Percentiles rank a stretch among this genome's conserved stretches.
These are phyloP conservation scores for Erinaceus europaeus DNA, from an alignment of 2,113 vertebrate species.

Conservation along the genomic window DNA sequence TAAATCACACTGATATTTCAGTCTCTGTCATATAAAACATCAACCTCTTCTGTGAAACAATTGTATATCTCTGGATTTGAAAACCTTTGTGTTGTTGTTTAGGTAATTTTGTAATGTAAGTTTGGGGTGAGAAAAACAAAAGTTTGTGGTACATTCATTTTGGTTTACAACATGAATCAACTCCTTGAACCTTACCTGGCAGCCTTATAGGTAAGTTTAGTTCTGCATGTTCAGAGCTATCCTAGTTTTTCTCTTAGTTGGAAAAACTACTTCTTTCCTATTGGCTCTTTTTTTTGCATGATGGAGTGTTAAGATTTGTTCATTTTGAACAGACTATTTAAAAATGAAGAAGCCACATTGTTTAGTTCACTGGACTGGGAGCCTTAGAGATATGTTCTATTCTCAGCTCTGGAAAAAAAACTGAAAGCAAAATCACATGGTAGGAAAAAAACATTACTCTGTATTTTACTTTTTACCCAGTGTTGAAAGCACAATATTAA, in stretches of 20 bases:
- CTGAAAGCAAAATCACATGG: slow-evolving; percentile 50
- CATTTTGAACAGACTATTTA: slow-evolving; percentile 58
- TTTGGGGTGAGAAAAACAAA: background rate
- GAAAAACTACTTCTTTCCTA: slow-evolving; percentile 41
- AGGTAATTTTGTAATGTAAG: background rate
- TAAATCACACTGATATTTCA: background rate
- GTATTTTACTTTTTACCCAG: slow-evolving; percentile 57
- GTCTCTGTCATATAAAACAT: slow-evolving; percentile 27
- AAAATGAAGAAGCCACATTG: slow-evolving; percentile 59
- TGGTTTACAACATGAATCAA: slow-evolving; percentile 18
- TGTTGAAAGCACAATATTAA: slow-evolving; percentile 49
- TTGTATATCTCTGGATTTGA: background rate
- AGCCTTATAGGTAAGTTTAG: slow-evolving; percentile 25
- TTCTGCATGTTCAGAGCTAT: slow-evolving; percentile 34
- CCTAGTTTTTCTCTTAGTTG: background rate
- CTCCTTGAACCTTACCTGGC: background rate
- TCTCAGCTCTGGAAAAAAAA: slow-evolving; percentile 53
- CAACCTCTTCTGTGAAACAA: background rate
- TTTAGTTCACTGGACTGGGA: slow-evolving; percentile 50
- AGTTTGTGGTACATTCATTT: background rate
- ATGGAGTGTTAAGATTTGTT: slow-evolving; percentile 61
- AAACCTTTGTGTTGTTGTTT: slow-evolving; percentile 54
- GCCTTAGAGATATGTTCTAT: slow-evolving; percentile 58
- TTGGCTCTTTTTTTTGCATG: slow-evolving; percentile 38
- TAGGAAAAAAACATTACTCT: slow-evolving; percentile 15